A percentile compares a stretch with the other conserved stretches of the same genome.
Conservation (phyloP, 2,797 vertebrate genomes). For the Pipistrellus pygmaeus region DNA sequence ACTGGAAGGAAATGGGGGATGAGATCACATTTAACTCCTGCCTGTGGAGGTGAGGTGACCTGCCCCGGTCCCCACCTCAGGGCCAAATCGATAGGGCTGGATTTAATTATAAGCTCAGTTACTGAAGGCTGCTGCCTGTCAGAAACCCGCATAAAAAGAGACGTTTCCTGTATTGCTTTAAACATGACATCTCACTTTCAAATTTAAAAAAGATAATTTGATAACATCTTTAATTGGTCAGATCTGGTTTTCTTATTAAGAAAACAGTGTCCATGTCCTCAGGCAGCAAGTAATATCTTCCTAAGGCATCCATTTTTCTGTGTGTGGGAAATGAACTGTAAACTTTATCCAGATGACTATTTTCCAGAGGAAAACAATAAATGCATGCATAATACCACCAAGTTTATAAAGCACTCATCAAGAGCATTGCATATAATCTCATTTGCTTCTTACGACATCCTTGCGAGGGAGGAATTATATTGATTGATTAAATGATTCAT, state of each 20-base stretch:
- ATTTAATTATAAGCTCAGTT: neutral
- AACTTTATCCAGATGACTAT: neutral
- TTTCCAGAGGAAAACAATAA: constrained; percentile 26
- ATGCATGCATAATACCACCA: neutral
- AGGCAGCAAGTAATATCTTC: neutral
- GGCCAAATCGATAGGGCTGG: neutral
- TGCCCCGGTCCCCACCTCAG: neutral
- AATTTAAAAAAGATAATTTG: constrained; percentile 60
- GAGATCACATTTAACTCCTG: constrained; percentile 9
- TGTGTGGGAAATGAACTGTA: neutral
- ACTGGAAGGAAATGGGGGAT: neutral
- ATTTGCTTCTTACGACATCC: constrained; percentile 34
- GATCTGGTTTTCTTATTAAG: constrained; percentile 58
- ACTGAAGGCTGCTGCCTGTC: neutral
- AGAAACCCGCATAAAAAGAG: neutral
- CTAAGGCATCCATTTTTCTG: constrained; percentile 22
- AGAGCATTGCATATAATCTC: constrained; percentile 24
- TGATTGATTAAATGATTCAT: neutral
- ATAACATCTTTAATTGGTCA: constrained; percentile 44
- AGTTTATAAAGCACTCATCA: neutral
- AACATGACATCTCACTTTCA: neutral
- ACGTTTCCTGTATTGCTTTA: constrained; percentile 28
- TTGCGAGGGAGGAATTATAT: constrained; percentile 24
- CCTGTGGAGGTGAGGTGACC: neutral
- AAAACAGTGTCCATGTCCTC: neutral